These are phyloP conservation scores for Pollicipes pollicipes DNA, from an alignment of 1,140 invertebrate genomes.

Conservation along the genomic window DNA sequence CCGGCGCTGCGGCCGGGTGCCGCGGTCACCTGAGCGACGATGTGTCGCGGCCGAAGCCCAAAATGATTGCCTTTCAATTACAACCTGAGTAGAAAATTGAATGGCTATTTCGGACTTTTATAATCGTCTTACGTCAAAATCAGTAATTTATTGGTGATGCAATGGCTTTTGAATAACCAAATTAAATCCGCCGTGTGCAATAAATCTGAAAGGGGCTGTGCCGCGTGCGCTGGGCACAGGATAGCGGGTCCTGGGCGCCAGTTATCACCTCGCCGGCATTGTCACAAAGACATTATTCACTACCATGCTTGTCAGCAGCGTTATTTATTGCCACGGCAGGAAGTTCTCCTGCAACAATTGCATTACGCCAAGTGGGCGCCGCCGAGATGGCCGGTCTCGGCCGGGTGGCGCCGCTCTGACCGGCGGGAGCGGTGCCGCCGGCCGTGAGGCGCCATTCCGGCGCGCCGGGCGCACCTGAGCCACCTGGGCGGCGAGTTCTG, in stretches of 20 bases:
- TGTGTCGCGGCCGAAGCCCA: background rate
- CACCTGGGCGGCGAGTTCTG: background rate
- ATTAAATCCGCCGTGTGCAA: background rate
- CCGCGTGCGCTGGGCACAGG: background rate
- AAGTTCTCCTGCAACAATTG: background rate
- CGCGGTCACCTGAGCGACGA: background rate
- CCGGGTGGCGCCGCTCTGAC: too few species aligned
- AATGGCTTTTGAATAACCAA: constrained; percentile 2
- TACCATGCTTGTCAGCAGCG: background rate
- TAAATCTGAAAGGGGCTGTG: background rate
- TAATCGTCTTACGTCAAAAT: constrained; percentile 1
- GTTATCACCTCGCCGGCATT: background rate
- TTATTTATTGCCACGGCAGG: too few species aligned
- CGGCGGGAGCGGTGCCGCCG: background rate
- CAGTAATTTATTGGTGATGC: background rate
- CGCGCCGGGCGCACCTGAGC: background rate
- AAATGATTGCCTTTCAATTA: constrained; percentile 2
- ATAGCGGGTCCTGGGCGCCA: background rate
- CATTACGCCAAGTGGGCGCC: too few species aligned
- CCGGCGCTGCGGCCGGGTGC: too few species aligned
- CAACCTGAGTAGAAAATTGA: background rate
- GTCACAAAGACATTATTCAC: background rate
- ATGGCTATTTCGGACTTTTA: constrained; percentile 2
- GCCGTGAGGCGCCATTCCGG: background rate
- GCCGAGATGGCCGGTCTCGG: too few species aligned